Conservation (phyloP, 1,140 invertebrate species). For the Maconellicoccus hirsutus region DNA sequence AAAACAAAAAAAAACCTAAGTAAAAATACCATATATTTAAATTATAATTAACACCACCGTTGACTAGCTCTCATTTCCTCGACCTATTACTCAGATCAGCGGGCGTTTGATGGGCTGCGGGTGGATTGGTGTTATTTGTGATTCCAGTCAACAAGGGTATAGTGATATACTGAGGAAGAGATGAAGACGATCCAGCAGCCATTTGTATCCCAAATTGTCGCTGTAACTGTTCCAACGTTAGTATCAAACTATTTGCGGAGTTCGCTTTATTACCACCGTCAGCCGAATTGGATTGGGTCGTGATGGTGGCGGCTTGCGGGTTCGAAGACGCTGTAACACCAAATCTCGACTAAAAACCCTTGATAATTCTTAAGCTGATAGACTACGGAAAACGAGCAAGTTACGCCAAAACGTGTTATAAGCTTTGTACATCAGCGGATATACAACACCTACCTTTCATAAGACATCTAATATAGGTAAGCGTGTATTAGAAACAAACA, state of each 20-base stretch:
- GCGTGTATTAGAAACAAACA: too few species aligned
- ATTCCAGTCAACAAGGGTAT: constrained; percentile 12
- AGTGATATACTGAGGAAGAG: background rate
- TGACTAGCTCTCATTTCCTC: background rate
- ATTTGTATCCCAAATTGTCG: background rate
- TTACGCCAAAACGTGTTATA: too few species aligned
- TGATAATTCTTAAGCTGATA: too few species aligned
- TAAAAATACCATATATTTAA: too few species aligned
- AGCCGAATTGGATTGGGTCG: background rate
- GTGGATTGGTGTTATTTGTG: constrained; percentile 21
- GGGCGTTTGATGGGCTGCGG: constrained; percentile 26
- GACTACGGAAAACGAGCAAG: too few species aligned
- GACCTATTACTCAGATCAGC: constrained; percentile 26
- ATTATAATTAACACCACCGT: background rate
- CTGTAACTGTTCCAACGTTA: constrained; percentile 14
- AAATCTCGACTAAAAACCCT: too few species aligned
- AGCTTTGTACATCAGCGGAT: too few species aligned
- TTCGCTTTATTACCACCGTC: background rate
- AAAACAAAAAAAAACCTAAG: too few species aligned
- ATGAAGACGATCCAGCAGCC: background rate
- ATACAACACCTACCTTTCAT: too few species aligned
- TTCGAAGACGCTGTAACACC: background rate
- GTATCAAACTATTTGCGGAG: background rate
- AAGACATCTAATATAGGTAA: too few species aligned
- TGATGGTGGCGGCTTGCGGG: background rate